These are phyloP conservation scores for Sebastes alutus DNA, from an alignment of 2,797 vertebrate species.

Conservation along the genomic window DNA sequence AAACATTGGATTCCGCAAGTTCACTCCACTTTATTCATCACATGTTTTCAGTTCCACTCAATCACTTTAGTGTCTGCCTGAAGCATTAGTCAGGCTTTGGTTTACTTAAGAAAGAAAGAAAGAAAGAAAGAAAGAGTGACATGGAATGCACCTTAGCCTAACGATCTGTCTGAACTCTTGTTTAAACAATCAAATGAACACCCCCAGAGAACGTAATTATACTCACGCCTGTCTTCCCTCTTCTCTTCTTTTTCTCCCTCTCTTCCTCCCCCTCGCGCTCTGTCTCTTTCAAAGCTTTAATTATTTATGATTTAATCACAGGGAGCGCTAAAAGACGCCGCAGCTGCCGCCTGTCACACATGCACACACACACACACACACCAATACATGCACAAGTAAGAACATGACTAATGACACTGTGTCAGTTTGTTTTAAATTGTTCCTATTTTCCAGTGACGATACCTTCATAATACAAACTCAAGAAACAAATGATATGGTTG, in stretches of 20 bases:
- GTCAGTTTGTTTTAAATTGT: slow-evolving; percentile 39
- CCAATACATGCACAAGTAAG: slow-evolving; percentile 16
- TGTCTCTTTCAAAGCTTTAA: slow-evolving; percentile 66
- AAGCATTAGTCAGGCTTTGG: not conserved
- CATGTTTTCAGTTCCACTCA: slow-evolving; percentile 1
- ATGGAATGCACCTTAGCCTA: slow-evolving; percentile 8
- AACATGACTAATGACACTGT: slow-evolving; percentile 54
- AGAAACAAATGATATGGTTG: not conserved
- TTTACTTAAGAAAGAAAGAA: not conserved
- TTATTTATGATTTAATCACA: slow-evolving; percentile 79
- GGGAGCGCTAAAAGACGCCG: slow-evolving; percentile 50
- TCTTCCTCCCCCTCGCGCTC: slow-evolving; percentile 26
- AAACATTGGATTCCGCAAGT: not conserved
- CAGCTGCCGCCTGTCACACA: slow-evolving; percentile 51
- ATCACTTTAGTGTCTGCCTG: slow-evolving; percentile 1
- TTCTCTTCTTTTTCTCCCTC: slow-evolving; percentile 11
- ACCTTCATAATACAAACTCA: not conserved
- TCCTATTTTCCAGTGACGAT: slow-evolving; percentile 21
- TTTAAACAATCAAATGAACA: slow-evolving; percentile 62
- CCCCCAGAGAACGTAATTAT: slow-evolving; percentile 57
- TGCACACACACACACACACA: slow-evolving; percentile 17
- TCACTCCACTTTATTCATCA: slow-evolving; percentile 11
- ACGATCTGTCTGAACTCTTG: slow-evolving; percentile 33
- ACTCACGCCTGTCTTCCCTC: slow-evolving; percentile 34
- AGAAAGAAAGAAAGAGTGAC: not conserved